Evolutionary conservation across 2,797 vertebrate genomes (phyloP), one percentile per base, ranked within the genome.

Genomic region (Jordanella pulchra): DNA sequence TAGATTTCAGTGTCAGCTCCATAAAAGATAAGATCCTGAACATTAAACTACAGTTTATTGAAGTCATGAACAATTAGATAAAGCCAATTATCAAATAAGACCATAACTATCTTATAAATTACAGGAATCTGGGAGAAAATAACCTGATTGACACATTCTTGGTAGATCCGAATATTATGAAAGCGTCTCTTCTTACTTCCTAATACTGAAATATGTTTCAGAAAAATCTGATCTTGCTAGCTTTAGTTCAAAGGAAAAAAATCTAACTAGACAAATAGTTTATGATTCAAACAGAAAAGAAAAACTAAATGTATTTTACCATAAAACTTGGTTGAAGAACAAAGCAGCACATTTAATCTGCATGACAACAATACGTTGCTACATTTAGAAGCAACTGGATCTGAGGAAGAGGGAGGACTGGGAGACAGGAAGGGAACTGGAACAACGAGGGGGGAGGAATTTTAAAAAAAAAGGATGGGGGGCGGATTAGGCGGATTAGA

Each of bases 401-500:
- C n/a, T 48, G 71, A 47, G 30, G 30, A 67, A 65, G 50, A 30
- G 56, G 63, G 78, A 71, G 61, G 68, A 68, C 72, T 32, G 74
- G 69, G 72, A 86, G 84, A 78, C 65, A 71, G 82, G 79, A 76
- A 71, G 73, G 70, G 63, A 63, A 47, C 9, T 39, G 71, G 76
- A 77, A 77, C 76, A 68, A 79, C 7, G 51, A 73, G 77, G 65
- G 73, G 53, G 75, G 67, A 74, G 80, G 47, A 61, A 72, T 58
- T 30, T 2, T 50, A 44, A 66, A 67, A 50, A 51, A 27, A 69
- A 55, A 60, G 74, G 56, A 58, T 54, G 75, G 21, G 23, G 72
- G 73, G 76, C 7, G 89, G 87, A 87, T 90, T 88, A 91, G 0
- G 7, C 71, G 86, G 89, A 88, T 89, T 88, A 90, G 82, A 56